Base-by-base conservation (phyloP, 2,888 invertebrate species). In the Galerucella nymphaeae region DNA sequence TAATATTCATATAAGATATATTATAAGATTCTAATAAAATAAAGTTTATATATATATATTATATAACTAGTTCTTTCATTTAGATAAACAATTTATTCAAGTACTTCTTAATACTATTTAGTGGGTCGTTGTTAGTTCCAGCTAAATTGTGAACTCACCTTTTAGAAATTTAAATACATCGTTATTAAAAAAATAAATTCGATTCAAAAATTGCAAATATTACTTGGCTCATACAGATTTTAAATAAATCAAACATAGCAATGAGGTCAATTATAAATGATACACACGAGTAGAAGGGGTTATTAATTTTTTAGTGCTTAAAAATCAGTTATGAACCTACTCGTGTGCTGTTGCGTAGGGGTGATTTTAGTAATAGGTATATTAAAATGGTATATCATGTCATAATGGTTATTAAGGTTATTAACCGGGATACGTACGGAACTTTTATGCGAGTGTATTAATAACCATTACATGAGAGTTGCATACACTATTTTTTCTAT, bases 1-100 rank as follows among this genome's bases (percentile, higher is more conserved):
- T 77, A 75, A 72, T 18, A n/a, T 41, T 63, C 20, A 13, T 16
- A 18, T 55, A 11, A 13, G 9, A 18, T 55, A 11, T 1, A 55
- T 20, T 16, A 55, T n/a, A 16, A 6, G 16, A 10, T 55, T 11
- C 3, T 20, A 20, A 55, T 16, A 20, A 16, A 18, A 20, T 18
- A 3, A 20, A 55, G 55, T n/a, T n/a, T n/a, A n/a, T n/a, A n/a
- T n/a, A n/a, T n/a, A n/a, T n/a, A n/a, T n/a, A n/a, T n/a, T 30
- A 30, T 30, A 30, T 8, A 30, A 30, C 30, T 30, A 30, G 30
- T 6, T 30, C 6, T 30, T 30, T 30, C 5, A 30, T 30, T 30
- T 30, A 30, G 8, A 30, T 30, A 30, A 30, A 30, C 30, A 30
- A 30, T 30, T 5, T n/a, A 3, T 30, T 30, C 23, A 30, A 30